Conservation (phyloP, 2,888 invertebrate genomes). For the Malthinus seriepunctatus region DNA sequence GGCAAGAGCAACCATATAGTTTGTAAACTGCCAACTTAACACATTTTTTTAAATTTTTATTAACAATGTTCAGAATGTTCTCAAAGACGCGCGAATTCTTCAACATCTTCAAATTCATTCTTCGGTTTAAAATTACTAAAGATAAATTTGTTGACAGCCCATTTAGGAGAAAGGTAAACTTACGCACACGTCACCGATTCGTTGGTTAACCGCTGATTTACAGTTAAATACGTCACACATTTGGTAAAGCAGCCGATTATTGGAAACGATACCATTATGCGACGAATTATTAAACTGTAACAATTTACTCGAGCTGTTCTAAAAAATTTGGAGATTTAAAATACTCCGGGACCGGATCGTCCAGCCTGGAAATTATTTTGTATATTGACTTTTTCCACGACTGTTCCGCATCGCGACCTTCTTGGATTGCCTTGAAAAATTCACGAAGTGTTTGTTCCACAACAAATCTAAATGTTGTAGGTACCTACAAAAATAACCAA, state of each 20-base stretch:
- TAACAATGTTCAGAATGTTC: slow-evolving; percentile 40
- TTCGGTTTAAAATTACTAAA: slow-evolving; percentile 36
- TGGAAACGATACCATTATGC: slow-evolving; percentile 27
- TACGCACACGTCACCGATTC: slow-evolving; percentile 52
- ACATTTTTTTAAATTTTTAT: slow-evolving; percentile 39
- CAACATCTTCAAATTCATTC: slow-evolving; percentile 48
- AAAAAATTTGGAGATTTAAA: slow-evolving; percentile 99
- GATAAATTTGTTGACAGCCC: slow-evolving; percentile 51
- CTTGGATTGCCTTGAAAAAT: slow-evolving; percentile 97
- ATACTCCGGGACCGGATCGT: slow-evolving; percentile 98
- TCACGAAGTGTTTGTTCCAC: slow-evolving; percentile 97
- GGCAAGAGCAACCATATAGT: slow-evolving; percentile 45
- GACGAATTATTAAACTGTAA: slow-evolving; percentile 41
- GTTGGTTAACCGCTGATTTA: slow-evolving; percentile 36
- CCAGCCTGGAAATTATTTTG: slow-evolving; percentile 98
- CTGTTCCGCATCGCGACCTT: slow-evolving; percentile 96
- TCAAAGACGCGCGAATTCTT: slow-evolving; percentile 43
- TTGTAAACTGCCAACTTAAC: slow-evolving; percentile 49
- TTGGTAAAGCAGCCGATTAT: slow-evolving; percentile 21
- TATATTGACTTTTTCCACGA: slow-evolving; percentile 99
- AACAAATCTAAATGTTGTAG: slow-evolving; percentile 94
- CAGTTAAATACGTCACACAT: slow-evolving; percentile 23
- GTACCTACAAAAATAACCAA: slow-evolving; percentile 72
- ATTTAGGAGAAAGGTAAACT: slow-evolving; percentile 32
- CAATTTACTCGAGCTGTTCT: slow-evolving; percentile 90